Percentiles rank a stretch among this genome's conserved stretches.
phyloP scores from a whole-genome alignment of 2,797 vertebrate species.

The Myotis planiceps region DNA sequence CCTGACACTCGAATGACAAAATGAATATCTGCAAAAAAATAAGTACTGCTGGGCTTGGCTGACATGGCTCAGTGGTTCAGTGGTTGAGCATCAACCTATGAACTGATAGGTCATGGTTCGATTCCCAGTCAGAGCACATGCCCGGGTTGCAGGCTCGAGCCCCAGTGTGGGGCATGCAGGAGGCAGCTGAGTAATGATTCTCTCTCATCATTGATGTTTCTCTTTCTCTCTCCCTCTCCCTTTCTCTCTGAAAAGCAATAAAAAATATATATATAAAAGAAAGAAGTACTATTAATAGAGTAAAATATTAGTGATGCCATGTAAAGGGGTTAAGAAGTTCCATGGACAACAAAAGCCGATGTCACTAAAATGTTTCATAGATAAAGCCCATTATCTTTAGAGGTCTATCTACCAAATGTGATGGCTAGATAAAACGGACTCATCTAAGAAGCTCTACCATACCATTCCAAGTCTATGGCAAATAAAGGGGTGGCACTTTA shows the following conservation, averaged over 20 bases:
- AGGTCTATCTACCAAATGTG: not conserved
- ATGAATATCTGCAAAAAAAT: not conserved
- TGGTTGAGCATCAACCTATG: too few species aligned
- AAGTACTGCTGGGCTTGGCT: too few species aligned
- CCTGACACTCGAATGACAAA: not conserved
- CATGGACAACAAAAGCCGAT: not conserved
- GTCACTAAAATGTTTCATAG: not conserved
- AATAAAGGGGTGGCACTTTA: not conserved
- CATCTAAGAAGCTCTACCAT: not conserved
- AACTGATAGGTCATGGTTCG: too few species aligned
- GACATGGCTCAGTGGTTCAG: too few species aligned
- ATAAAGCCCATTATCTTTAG: not conserved
- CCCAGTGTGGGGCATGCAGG: too few species aligned
- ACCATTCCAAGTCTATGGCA: not conserved
- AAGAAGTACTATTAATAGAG: not conserved
- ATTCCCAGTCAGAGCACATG: too few species aligned
- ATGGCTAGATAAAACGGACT: not conserved
- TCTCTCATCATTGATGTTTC: too few species aligned
- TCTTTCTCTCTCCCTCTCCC: too few species aligned
- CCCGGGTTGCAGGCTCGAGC: too few species aligned
- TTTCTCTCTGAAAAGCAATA: too few species aligned
- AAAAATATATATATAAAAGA: too few species aligned
- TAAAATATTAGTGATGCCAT: not conserved
- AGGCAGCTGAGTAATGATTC: too few species aligned
- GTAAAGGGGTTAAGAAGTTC: constrained; percentile 3